Evolutionary conservation across 2,797 vertebrate species (phyloP), one percentile per base, ranked within the genome.

Genomic region (Kryptolebias ocellatus): DNA sequence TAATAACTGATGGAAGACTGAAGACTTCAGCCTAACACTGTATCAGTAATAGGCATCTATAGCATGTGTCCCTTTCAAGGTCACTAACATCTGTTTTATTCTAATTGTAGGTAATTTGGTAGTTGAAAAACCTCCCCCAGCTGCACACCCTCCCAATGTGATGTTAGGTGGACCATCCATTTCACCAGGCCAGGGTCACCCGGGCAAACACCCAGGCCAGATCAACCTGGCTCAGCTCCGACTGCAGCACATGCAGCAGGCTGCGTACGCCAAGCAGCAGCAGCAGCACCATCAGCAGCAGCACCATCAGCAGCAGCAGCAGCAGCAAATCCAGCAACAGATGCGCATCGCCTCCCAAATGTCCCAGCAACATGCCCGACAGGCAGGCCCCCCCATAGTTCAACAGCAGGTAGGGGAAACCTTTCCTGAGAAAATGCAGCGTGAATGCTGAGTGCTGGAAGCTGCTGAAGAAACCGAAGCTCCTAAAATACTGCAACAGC

Each of bases 151-250:
- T 28, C 94, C 95, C 42, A 95, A 92, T 42, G 93, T 98, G 77
- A 94, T 98, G 85, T 94, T 96, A 66, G 96, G 95, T 74, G 96
- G 95, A 55, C 95, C 96, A 5, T 92, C 96, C 46, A 92, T 95
- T 85, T 95, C 97, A 68, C 95, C 96, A 7, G 95, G 94, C 60
- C 95, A 96, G 77, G 94, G 95, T 84, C 95, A 96, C 50, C 71
- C 95, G 24, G 93, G 75, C 78, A 98, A 98, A 92, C 89, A 96
- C 87, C 93, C 93, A 27, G 96, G 96, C 57, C 98, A 99, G 89
- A 99, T 99, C 86, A 99, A 98, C 53, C 92, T 99, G 78, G 97
- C 98, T 1, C 98, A 99, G 89, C 96, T 99, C 44, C 94, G 96
- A 17, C 92, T 99, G 61, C 98, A 99, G 86, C 98, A 99, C 84